Percentiles rank a stretch among this genome's conserved stretches.
Conservation (phyloP, 2,113 vertebrate species). For the Catharus minimus region DNA sequence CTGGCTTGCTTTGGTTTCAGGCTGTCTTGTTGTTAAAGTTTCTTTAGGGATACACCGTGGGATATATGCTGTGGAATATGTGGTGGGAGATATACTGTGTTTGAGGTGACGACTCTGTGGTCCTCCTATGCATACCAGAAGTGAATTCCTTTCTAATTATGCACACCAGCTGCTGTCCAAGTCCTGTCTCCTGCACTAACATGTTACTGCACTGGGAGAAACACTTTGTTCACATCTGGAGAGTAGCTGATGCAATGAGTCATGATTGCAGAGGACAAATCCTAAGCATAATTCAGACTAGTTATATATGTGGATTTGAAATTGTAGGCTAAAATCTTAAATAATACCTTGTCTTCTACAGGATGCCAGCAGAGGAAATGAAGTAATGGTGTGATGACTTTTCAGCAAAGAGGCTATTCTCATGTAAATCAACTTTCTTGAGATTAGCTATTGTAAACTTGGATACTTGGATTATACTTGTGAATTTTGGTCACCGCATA, state of each 20-base stretch:
- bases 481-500: not conserved
- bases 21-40: not conserved
- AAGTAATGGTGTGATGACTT: not conserved
- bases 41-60: not conserved
- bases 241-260: not conserved
- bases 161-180: not conserved
- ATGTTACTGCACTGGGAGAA: not conserved
- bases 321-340: not conserved
- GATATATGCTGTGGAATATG: not conserved
- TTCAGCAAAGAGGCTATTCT: not conserved
- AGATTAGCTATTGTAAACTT: not conserved
- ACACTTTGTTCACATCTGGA: constrained; percentile 9
- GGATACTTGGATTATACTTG: not conserved
- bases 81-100: not conserved
- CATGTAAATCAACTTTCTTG: not conserved
- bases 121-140: not conserved
- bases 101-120: not conserved
- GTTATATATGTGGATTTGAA: not conserved
- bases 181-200: constrained; percentile 3
- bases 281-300: not conserved
- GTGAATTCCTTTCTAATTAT: constrained; percentile 20
- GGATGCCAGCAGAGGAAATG: not conserved
- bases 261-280: not conserved
- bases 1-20: not conserved
- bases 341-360: not conserved